Percentiles rank a stretch among this genome's conserved stretches.
Conservation (phyloP, 2,113 vertebrate species). For the Scartelaos histophorus region DNA sequence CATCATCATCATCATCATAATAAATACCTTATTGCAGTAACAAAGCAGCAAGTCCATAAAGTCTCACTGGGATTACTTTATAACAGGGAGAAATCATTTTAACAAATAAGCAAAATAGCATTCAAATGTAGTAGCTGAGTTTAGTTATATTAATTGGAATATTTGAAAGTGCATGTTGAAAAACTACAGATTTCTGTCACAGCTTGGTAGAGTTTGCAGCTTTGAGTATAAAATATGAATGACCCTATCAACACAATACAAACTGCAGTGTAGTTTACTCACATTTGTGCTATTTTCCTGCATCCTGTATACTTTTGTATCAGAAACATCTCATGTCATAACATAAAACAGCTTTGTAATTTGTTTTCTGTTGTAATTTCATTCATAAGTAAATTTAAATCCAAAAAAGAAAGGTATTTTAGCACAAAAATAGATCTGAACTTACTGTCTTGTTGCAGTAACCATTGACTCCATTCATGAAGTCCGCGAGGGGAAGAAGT, state of each 20-base stretch:
- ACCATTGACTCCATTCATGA: slow-evolving; percentile 94
- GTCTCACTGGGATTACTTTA: not conserved
- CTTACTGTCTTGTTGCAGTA: slow-evolving; percentile 51
- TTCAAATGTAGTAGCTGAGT: not conserved
- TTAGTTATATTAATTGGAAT: not conserved
- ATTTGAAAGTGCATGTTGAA: not conserved
- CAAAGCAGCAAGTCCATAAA: not conserved
- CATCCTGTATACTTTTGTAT: not conserved
- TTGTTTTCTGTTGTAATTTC: not conserved
- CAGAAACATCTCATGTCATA: not conserved
- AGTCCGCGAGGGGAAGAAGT: slow-evolving; percentile 91
- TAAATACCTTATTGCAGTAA: not conserved
- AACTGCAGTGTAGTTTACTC: not conserved
- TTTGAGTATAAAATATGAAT: not conserved
- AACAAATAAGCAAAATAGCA: not conserved
- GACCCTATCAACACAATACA: not conserved
- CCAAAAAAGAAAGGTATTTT: not conserved
- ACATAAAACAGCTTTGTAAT: not conserved
- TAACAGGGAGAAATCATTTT: not conserved
- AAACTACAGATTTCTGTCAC: not conserved
- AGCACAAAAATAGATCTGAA: not conserved
- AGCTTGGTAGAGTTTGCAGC: not conserved
- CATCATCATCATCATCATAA: too few relatives aligned
- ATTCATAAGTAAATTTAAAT: not conserved
- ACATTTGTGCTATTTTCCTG: too few relatives aligned